Base-by-base conservation (phyloP, 2,113 vertebrate genomes). In the Sorex araneus region DNA sequence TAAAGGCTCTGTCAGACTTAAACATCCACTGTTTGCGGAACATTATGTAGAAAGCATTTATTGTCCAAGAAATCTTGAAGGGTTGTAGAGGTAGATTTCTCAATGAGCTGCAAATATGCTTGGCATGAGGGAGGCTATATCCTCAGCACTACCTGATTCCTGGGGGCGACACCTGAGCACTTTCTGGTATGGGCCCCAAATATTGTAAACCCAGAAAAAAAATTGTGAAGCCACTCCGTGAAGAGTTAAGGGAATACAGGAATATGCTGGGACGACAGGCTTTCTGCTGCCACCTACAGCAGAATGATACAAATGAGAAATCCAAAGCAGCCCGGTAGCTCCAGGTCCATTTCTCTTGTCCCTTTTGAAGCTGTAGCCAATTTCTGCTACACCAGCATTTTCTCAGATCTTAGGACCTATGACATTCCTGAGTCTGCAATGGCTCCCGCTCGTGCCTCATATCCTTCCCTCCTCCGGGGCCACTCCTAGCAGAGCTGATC, bases 1-100 rank as follows among this genome's bases (percentile, higher is more conserved):
- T 3, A 80, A 73, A 28, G 9, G 28, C 50, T 50, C 92, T 3
- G 23, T 60, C 19, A 60, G 91, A 73, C n/a, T 50, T 54, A 85
- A 94, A 90, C 23, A 66, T 13, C 60, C 43, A 84, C 0, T 11
- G 43, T 78, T 63, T 84, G 63, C 16, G 60, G 43, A 90, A 90
- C 45, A 77, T 21, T 75, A 40, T 19, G 34, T 2, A 91, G 71
- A 30, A 74, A 32, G 25, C 50, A 78, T 47, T 64, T 76, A 70
- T 36, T 75, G 64, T 28, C 27, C 71, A 82, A 87, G 23, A 2
- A 34, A 32, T 71, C 69, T 36, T 6, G 57, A 16, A 23, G 21
- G 57, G 19, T 40, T 19, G 18, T 60, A 21, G 18, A 60, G 57
- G 23, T 6, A 60, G 57, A 60, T 23, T 23, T 60, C 57, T 60